Evolutionary conservation across 1,140 invertebrate genomes (phyloP), one percentile per base, ranked within the genome.

Genomic region (Berghia stephanieae): DNA sequence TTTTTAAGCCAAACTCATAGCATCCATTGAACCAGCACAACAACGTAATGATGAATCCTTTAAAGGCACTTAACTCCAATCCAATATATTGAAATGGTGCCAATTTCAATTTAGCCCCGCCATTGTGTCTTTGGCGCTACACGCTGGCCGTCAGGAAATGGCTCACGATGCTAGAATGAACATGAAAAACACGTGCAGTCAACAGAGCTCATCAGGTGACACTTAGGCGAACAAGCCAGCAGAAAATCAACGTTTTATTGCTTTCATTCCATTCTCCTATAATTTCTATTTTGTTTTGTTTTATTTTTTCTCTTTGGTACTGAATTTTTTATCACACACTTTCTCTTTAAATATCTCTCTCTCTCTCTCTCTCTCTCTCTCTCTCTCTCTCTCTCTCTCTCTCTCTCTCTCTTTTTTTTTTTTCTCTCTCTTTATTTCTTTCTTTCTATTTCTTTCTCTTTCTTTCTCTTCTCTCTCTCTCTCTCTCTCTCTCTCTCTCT

Each of bases 301-400:
- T 31, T 60, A n/a, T 60, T 31, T 60, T 31, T 60, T 31, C 34
- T 31, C 34, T 31, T 60, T 31, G 24, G n/a, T 60, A n/a, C 5
- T 31, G 5, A n/a, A 6, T 21, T 60, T 31, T 60, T 31, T 60
- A n/a, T 60, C 55, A 27, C 55, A 27, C 55, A 27, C 55, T 60
- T 31, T 60, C 55, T 60, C 55, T 60, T 31, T 60, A n/a, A 27
- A n/a, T 60, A n/a, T 60, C 55, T 60, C 55, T 60, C 55, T 60
- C 55, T 60, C 55, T 60, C 55, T 6, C 55, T 6, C 55, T 6
- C 55, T 6, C 55, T 6, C 55, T 6, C 55, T 60, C 4, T 60
- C 55, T 60, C 55, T 60, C 55, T 60, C 4, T 60, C 55, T 21
- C 55, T 21, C 55, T 21, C 4, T 60, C 55, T 60, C 55, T 60